These are phyloP conservation scores for Cremastobaeus sp. DNA, from an alignment of 2,888 invertebrate species.

Conservation along the genomic window DNA sequence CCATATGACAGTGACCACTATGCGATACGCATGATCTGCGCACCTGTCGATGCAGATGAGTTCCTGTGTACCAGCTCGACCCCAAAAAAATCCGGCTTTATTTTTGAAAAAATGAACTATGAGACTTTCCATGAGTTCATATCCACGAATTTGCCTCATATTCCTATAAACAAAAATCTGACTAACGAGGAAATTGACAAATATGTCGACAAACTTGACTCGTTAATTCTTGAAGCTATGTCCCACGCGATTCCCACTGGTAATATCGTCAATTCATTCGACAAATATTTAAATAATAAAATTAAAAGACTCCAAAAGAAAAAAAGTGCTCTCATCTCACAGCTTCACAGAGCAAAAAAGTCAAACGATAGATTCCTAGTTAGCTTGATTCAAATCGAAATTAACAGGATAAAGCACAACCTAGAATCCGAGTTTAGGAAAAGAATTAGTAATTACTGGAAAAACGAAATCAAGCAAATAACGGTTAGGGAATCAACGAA, in stretches of 20 bases:
- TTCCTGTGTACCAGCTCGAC: not conserved
- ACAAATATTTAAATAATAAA: constrained; percentile 7
- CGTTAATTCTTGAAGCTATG: not conserved
- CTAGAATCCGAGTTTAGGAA: not conserved
- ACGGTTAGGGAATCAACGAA: not conserved
- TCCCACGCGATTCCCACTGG: not conserved
- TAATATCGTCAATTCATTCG: not conserved
- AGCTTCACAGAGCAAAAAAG: not conserved
- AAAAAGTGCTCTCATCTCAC: constrained; percentile 4
- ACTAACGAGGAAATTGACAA: not conserved
- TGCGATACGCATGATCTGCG: not conserved
- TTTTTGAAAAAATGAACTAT: not conserved
- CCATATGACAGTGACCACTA: constrained; percentile 37
- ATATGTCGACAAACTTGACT: not conserved
- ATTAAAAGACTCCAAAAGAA: not conserved
- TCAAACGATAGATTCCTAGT: not conserved
- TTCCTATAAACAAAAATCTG: not conserved
- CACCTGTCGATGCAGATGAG: not conserved
- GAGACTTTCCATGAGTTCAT: not conserved
- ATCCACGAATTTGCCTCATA: not conserved
- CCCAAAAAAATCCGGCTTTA: not conserved
- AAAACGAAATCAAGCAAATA: constrained; percentile 5
- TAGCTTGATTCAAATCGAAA: not conserved
- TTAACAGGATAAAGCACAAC: not conserved
- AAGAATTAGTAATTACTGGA: constrained; percentile 6